Conservation (phyloP, 2,888 invertebrate genomes). For the Cosmopolites sordidus region DNA sequence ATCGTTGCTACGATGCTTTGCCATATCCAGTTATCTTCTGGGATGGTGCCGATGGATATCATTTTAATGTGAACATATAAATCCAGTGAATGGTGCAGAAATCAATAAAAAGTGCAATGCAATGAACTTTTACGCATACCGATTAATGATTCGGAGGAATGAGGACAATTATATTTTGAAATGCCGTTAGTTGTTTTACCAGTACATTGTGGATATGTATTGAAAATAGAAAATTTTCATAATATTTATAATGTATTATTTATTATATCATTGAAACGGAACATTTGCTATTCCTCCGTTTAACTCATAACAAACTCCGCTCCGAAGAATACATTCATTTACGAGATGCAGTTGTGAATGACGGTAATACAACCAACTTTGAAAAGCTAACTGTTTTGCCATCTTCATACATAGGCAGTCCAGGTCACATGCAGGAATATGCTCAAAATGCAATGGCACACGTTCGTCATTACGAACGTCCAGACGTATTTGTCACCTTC, state of each 20-base stretch:
- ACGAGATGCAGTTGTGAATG: constrained; percentile 34
- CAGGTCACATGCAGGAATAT: constrained; percentile 38
- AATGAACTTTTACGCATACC: constrained; percentile 27
- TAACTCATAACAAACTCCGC: constrained; percentile 37
- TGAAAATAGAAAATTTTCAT: too few relatives aligned
- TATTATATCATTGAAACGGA: too few relatives aligned
- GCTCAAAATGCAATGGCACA: constrained; percentile 39
- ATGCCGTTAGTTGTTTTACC: too few relatives aligned
- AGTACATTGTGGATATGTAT: too few relatives aligned
- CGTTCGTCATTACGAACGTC: constrained; percentile 38
- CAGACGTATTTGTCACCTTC: not conserved
- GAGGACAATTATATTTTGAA: not conserved
- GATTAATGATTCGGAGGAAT: constrained; percentile 16
- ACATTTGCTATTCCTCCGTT: constrained; percentile 10
- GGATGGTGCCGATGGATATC: too few relatives aligned
- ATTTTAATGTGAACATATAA: too few relatives aligned
- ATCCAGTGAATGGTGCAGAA: not conserved
- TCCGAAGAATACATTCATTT: constrained; percentile 41
- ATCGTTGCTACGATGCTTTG: too few relatives aligned
- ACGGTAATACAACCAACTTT: constrained; percentile 31
- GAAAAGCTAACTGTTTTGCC: constrained; percentile 35
- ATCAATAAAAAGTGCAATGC: not conserved
- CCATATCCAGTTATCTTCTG: too few relatives aligned
- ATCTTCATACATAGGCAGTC: constrained; percentile 34
- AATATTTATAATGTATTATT: too few relatives aligned